These are phyloP conservation scores for Apteryx owenii DNA, from an alignment of 2,113 vertebrate genomes.

Conservation along the genomic window DNA sequence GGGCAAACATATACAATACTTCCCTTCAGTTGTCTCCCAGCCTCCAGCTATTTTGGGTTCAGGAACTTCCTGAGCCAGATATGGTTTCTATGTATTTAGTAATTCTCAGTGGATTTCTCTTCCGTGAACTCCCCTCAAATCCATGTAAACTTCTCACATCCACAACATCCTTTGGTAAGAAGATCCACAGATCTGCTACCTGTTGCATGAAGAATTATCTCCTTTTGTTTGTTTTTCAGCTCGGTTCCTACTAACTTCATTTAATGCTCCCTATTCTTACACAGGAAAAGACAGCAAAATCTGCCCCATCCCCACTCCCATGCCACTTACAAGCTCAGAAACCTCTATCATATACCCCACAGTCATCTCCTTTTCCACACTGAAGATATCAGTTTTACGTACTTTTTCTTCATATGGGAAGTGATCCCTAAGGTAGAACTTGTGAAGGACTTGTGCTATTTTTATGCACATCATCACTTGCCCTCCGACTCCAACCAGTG, in stretches of 20 bases:
- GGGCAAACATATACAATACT: background rate
- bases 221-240: background rate
- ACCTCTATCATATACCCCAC: background rate
- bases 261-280: background rate
- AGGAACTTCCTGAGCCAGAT: slow-evolving; percentile 51
- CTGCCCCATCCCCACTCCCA: background rate
- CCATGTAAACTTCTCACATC: background rate
- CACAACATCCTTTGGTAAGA: background rate
- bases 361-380: background rate
- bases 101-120: slow-evolving; percentile 23
- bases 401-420: background rate
- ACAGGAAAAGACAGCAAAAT: background rate
- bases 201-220: background rate
- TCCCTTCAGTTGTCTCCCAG: background rate
- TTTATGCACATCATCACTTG: background rate
- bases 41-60: slow-evolving; percentile 49
- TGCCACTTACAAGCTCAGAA: background rate
- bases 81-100: slow-evolving; percentile 29
- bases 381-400: background rate
- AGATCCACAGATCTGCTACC: background rate
- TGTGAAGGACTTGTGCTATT: background rate
- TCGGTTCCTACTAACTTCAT: background rate
- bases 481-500: background rate
- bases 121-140: background rate
- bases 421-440: background rate